Evolutionary conservation across 2,888 invertebrate genomes (phyloP).

Genomic region (Trichogramma dendrolimi): DNA sequence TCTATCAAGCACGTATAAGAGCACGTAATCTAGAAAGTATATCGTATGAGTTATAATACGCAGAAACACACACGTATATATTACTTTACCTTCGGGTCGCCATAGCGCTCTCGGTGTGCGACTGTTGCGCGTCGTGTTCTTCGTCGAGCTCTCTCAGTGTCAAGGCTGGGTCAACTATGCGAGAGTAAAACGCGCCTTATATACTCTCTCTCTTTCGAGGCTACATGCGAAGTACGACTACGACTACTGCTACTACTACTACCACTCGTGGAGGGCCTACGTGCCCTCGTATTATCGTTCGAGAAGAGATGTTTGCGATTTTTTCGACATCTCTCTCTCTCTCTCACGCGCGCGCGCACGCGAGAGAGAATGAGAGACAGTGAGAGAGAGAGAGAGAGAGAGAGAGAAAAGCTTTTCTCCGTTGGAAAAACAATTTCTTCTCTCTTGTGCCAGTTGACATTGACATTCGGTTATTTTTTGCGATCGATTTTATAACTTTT

Average conservation of each 20-base stretch:
- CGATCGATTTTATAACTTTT: no score
- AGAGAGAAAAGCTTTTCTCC: not conserved
- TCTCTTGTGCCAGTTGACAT: no score
- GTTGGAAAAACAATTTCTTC: not conserved
- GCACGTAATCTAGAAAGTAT: no score
- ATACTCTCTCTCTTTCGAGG: not conserved
- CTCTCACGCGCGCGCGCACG: not conserved
- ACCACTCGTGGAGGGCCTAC: no score
- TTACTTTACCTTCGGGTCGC: no score
- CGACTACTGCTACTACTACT: no score
- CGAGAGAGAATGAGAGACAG: not conserved
- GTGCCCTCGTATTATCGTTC: not conserved
- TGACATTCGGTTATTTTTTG: no score
- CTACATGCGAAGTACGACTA: not conserved
- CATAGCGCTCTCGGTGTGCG: no score
- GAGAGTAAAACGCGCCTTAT: constrained; percentile 15
- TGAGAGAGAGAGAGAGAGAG: not conserved
- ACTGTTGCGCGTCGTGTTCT: no score
- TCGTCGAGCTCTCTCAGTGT: constrained; percentile 36
- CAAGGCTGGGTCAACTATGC: constrained; percentile 40
- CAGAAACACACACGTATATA: no score
- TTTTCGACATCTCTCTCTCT: not conserved
- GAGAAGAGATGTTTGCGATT: not conserved
- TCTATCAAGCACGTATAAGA: no score
- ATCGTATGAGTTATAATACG: no score